A percentile compares a stretch with the other conserved stretches of the same genome.
Evolutionary conservation across 2,888 invertebrate genomes (phyloP).

Genomic region (Leptopilina myrica): DNA sequence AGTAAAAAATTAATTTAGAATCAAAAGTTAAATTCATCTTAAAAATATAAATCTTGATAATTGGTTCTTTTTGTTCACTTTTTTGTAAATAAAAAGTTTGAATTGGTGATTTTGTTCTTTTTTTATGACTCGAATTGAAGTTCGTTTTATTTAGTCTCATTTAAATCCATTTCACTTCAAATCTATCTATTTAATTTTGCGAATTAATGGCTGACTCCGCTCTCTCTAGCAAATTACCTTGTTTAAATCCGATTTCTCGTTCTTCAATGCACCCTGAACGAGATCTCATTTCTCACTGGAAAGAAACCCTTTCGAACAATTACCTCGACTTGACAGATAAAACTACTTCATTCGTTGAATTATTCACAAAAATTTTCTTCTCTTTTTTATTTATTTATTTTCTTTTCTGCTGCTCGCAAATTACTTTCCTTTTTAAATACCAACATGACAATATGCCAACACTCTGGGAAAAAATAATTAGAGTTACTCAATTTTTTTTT

Average conservation of each 20-base stretch:
- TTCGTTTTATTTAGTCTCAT: constrained; percentile 12
- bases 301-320: constrained; percentile 31
- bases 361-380: background rate
- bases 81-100: too few species aligned
- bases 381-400: background rate
- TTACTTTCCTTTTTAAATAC: background rate
- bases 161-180: constrained; percentile 49
- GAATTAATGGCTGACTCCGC: constrained; percentile 57
- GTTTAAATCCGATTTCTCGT: constrained; percentile 21
- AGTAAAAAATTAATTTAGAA: too few species aligned
- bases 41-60: too few species aligned
- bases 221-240: constrained; percentile 34
- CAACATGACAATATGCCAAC: background rate
- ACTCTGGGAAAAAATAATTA: too few species aligned
- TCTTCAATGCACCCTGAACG: constrained; percentile 25
- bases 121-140: background rate
- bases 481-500: too few species aligned
- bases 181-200: constrained; percentile 62
- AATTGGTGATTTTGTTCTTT: background rate
- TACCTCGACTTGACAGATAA: constrained; percentile 25
- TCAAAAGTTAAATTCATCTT: too few species aligned
- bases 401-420: too few species aligned
- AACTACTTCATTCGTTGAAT: background rate
- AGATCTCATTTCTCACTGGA: constrained; percentile 32
- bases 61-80: too few species aligned